Evolutionary conservation across 2,113 vertebrate genomes (phyloP).

Genomic region (Chloroceryle aenea): DNA sequence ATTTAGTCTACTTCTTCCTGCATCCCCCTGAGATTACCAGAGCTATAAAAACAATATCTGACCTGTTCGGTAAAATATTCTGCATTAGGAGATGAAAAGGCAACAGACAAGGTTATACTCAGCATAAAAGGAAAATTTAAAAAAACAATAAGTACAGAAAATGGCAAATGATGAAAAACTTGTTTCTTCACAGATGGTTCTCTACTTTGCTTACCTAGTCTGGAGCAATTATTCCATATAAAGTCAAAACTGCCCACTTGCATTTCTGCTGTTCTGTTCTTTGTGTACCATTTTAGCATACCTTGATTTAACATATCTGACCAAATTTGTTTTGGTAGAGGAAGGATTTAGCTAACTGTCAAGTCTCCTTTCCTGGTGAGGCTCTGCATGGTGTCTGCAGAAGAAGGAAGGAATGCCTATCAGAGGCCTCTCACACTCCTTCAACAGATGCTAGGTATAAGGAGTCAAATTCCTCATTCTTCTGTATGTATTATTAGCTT

Average conservation of each 20-base stretch:
- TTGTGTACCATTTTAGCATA: accelerated
- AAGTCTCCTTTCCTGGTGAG: background rate
- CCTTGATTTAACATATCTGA: background rate
- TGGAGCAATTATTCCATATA: background rate
- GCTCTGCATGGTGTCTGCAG: background rate
- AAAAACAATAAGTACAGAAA: background rate
- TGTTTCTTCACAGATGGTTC: background rate
- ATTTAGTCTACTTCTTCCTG: background rate
- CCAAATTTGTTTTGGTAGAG: background rate
- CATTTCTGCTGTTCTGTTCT: background rate
- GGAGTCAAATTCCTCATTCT: background rate
- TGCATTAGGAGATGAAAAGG: background rate
- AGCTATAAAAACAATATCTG: background rate
- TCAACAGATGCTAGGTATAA: background rate
- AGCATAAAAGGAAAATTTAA: background rate
- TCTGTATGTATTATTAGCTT: background rate
- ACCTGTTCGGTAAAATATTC: background rate
- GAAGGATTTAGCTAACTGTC: background rate
- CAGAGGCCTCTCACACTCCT: background rate
- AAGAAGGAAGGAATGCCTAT: background rate
- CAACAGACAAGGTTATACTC: background rate
- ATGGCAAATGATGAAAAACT: background rate
- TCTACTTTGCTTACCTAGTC: background rate
- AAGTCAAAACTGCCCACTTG: background rate
- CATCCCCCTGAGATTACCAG: background rate